Percentiles rank a stretch among this genome's conserved stretches.
These are phyloP conservation scores for Psephotus haematonotus DNA, from an alignment of 2,113 vertebrate species.

Conservation along the genomic window DNA sequence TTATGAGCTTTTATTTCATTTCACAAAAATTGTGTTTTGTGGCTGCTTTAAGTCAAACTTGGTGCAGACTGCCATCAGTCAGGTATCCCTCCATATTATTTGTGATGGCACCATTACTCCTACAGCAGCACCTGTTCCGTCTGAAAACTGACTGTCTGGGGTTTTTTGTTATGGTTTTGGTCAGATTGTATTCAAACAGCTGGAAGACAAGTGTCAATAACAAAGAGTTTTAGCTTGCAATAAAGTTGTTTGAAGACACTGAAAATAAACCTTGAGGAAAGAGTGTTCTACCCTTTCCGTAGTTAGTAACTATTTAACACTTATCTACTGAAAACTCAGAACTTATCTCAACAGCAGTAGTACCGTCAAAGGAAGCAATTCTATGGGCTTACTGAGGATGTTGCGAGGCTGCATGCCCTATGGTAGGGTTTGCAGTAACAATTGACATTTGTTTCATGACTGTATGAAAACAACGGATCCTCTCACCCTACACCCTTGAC, in stretches of 20 bases:
- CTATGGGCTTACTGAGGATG: background rate
- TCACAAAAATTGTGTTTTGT: background rate
- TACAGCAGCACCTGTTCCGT: background rate
- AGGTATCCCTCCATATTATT: accelerated
- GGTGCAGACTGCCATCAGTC: background rate
- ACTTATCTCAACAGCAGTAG: background rate
- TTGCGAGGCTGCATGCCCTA: background rate
- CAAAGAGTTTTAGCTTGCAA: background rate
- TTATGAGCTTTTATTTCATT: background rate
- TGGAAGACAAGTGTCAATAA: background rate
- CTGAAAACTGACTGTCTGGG: background rate
- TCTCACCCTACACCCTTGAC: background rate
- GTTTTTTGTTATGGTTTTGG: background rate
- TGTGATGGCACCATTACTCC: background rate
- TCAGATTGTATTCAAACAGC: background rate
- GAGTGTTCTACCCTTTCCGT: background rate
- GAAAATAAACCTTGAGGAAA: background rate
- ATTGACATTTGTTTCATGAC: background rate
- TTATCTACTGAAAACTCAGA: background rate
- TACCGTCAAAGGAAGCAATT: background rate
- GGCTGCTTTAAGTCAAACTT: background rate
- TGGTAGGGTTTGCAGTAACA: background rate
- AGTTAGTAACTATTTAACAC: background rate
- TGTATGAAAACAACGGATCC: background rate
- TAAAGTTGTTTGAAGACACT: background rate